Percentiles rank a stretch among this genome's conserved stretches.
phyloP scores from a whole-genome alignment of 2,113 vertebrate species.

The Ia io region DNA sequence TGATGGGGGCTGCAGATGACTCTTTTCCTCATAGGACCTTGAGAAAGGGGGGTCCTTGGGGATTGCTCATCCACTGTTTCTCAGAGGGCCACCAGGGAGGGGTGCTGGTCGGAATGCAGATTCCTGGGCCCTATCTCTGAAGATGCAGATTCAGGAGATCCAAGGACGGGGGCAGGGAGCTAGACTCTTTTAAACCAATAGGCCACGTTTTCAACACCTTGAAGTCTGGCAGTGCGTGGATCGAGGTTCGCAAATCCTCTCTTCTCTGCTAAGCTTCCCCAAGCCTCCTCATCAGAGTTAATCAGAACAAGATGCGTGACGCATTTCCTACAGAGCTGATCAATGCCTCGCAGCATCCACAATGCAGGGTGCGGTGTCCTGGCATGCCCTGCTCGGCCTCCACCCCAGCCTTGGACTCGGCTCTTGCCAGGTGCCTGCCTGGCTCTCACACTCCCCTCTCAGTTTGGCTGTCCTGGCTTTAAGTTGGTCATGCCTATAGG shows the following conservation, averaged over 20 bases:
- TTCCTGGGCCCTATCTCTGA: neutral
- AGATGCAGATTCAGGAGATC: neutral
- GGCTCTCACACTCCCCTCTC: fast-evolving
- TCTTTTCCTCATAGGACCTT: slow-evolving; percentile 55
- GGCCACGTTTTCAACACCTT: neutral
- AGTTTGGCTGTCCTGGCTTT: neutral
- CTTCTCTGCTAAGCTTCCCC: neutral
- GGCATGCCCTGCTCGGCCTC: fast-evolving
- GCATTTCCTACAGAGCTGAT: neutral
- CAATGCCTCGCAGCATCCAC: fast-evolving
- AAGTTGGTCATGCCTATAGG: neutral
- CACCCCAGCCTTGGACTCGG: fast-evolving
- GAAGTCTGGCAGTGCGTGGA: neutral
- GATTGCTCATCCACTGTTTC: neutral
- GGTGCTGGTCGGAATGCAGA: neutral
- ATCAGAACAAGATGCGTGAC: neutral
- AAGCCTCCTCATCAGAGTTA: neutral
- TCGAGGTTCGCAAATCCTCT: neutral
- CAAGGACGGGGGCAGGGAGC: neutral
- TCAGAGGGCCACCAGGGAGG: neutral
- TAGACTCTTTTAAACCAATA: neutral
- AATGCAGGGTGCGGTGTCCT: neutral
- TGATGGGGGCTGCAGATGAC: neutral
- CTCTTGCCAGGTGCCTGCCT: fast-evolving
- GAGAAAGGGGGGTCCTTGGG: neutral